Percentiles rank a stretch among this genome's conserved stretches.
Conservation (phyloP, 2,797 vertebrate species). For the Microctenopoma steveboyesi region DNA sequence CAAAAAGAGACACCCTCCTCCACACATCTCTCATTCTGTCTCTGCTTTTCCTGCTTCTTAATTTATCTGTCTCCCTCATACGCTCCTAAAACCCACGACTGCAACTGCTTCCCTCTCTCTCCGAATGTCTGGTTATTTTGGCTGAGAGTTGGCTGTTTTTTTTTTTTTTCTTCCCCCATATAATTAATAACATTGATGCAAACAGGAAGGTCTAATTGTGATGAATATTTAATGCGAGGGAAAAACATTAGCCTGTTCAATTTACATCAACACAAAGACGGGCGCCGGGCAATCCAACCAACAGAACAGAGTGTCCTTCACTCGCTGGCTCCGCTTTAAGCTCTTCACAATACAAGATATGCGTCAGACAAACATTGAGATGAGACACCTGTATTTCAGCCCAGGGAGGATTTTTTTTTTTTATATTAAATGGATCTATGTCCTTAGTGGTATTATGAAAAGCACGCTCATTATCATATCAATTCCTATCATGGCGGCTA, state of each 20-base stretch:
- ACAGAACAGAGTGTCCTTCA: conserved; percentile 85
- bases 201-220: conserved; percentile 85
- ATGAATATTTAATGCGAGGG: conserved; percentile 86
- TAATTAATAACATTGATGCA: conserved; percentile 87
- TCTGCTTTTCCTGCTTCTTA: conserved; percentile 15
- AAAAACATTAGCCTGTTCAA: conserved; percentile 85
- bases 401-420: conserved; percentile 32
- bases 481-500: conserved; percentile 59
- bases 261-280: conserved; percentile 87
- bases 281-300: conserved; percentile 76
- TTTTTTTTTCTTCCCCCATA: conserved; percentile 42
- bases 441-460: conserved; percentile 62
- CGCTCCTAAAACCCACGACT: conserved; percentile 8
- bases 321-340: conserved; percentile 68
- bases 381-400: conserved; percentile 74
- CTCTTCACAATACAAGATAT: conserved; percentile 70
- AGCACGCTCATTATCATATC: conserved; percentile 69
- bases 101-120: conserved; percentile 21
- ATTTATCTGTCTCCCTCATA: conserved; percentile 6
- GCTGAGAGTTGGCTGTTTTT: conserved; percentile 69
- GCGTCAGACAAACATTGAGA: conserved; percentile 70
- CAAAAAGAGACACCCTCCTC: conserved; percentile 55
- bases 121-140: conserved; percentile 77
- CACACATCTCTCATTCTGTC: conserved; percentile 35
- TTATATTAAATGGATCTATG: conserved; percentile 64